Conservation (phyloP, 2,888 invertebrate species). For the Vesta saturnalis region DNA sequence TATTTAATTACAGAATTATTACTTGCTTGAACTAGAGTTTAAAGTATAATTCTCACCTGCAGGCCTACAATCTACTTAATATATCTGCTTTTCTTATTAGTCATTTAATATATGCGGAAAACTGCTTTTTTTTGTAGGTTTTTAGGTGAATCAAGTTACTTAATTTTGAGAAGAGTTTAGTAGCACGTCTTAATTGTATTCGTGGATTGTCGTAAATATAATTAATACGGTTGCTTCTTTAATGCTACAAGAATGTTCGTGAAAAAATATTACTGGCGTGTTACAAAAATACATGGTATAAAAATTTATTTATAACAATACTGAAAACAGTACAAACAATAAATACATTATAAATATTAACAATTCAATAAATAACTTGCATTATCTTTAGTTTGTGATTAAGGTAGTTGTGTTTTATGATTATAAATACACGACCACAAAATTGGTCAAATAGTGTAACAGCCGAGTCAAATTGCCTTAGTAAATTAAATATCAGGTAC, state of each 20-base stretch:
- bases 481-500: slow-evolving; percentile 29
- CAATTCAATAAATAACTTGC: not conserved
- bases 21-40: not conserved
- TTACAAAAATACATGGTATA: no score
- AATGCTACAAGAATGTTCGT: not conserved
- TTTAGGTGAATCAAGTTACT: not conserved
- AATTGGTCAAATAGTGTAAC: slow-evolving; percentile 30
- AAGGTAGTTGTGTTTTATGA: not conserved
- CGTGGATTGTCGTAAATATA: no score
- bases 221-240: not conserved
- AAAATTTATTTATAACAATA: slow-evolving; percentile 1
- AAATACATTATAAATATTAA: slow-evolving; percentile 9
- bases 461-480: slow-evolving; percentile 7
- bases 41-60: slow-evolving; percentile 5
- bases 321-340: not conserved
- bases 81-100: not conserved
- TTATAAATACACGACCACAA: slow-evolving; percentile 15
- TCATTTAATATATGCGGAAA: not conserved
- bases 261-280: no score
- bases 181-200: slow-evolving; percentile 4
- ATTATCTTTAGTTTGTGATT: not conserved
- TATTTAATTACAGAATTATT: not conserved
- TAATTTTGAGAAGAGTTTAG: not conserved
- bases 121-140: slow-evolving; percentile 8
- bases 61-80: not conserved